These are phyloP conservation scores for Sterrhoptilus dennistouni DNA, from an alignment of 2,113 vertebrate genomes.

Conservation along the genomic window DNA sequence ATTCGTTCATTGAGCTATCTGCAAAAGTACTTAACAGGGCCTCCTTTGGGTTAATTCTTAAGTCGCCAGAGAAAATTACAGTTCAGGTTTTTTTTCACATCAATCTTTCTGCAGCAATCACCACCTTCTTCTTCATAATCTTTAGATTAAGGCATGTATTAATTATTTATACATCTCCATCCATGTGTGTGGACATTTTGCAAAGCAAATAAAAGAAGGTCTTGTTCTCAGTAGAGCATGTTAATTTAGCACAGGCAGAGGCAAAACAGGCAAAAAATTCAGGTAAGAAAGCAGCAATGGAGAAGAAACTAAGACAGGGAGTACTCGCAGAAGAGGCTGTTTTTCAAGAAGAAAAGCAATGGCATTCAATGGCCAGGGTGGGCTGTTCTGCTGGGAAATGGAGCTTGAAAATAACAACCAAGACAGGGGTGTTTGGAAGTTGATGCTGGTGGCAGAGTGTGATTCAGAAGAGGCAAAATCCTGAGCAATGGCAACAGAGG, in stretches of 20 bases:
- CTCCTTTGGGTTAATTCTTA: conserved; percentile 32
- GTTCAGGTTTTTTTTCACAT: conserved; percentile 19
- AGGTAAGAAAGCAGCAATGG: not conserved
- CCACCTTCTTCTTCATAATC: conserved; percentile 49
- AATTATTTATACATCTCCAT: conserved; percentile 45
- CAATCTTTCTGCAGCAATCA: conserved; percentile 31
- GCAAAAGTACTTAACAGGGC: conserved; percentile 45
- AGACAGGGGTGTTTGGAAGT: not conserved
- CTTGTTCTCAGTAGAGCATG: not conserved
- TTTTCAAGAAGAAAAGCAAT: not conserved
- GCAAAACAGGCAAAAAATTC: not conserved
- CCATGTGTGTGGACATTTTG: not conserved
- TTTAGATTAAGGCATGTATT: conserved; percentile 43
- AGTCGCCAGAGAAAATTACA: conserved; percentile 23
- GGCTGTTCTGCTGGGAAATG: not conserved
- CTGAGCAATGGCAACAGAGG: not conserved
- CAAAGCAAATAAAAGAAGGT: conserved; percentile 2
- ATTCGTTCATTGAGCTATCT: conserved; percentile 29
- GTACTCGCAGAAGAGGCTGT: not conserved
- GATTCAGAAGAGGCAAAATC: not conserved
- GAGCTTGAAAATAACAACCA: not conserved
- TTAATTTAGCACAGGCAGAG: not conserved
- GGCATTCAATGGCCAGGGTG: not conserved
- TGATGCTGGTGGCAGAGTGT: accelerated
- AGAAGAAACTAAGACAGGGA: not conserved